These are phyloP conservation scores for Bombus balteatus DNA, from an alignment of 1,140 invertebrate genomes.

Conservation along the genomic window DNA sequence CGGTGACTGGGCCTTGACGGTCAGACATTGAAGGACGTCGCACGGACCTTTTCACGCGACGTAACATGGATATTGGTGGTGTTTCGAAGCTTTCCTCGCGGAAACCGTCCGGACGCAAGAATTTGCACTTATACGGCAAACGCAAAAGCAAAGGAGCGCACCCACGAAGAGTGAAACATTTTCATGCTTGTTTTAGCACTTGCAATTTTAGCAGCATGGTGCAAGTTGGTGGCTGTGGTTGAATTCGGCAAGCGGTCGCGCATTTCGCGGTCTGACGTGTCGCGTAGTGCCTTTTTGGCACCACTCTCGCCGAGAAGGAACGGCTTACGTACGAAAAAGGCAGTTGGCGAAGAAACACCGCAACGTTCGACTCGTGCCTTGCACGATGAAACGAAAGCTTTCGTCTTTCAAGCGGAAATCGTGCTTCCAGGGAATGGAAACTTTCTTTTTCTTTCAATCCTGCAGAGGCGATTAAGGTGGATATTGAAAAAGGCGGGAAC, in stretches of 20 bases:
- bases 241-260: constrained; percentile 34
- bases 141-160: neutral
- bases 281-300: constrained; percentile 44
- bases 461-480: neutral
- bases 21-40: too few species aligned
- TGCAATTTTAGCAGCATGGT: neutral
- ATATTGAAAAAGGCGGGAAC: neutral
- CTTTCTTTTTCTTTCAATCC: neutral
- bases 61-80: neutral
- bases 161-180: constrained; percentile 8
- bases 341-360: constrained; percentile 22
- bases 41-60: too few species aligned
- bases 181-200: constrained; percentile 8
- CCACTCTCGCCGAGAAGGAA: constrained; percentile 1
- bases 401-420: neutral
- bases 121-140: constrained; percentile 19
- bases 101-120: constrained; percentile 1
- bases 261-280: constrained; percentile 47
- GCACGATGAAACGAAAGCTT: constrained; percentile 9
- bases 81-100: neutral
- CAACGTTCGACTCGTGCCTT: neutral
- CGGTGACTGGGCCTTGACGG: too few species aligned
- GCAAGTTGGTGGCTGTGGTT: constrained; percentile 30
- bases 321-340: constrained; percentile 26
- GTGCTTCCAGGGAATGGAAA: neutral